These are phyloP conservation scores for Pao palembangensis DNA, from an alignment of 2,113 vertebrate species.

Conservation along the genomic window DNA sequence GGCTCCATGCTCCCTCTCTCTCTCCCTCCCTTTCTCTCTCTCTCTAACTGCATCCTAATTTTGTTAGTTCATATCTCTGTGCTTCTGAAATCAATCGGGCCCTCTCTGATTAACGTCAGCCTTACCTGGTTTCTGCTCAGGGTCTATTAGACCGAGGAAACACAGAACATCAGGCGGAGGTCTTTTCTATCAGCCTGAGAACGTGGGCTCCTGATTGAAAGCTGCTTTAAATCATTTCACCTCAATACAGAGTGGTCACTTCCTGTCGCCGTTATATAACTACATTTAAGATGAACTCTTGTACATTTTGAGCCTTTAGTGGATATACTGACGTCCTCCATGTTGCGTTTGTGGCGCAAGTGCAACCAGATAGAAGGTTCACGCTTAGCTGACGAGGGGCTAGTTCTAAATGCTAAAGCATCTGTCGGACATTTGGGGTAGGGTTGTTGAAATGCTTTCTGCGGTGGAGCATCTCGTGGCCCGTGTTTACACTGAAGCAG, in stretches of 20 bases:
- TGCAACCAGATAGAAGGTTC: too few relatives aligned
- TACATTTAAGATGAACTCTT: too few relatives aligned
- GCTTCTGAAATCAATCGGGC: constrained; percentile 5
- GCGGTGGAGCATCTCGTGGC: constrained; percentile 42
- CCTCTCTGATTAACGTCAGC: not conserved
- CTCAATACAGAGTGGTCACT: too few relatives aligned
- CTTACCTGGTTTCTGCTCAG: constrained; percentile 9
- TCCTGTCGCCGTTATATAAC: too few relatives aligned
- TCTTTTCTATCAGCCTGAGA: not conserved
- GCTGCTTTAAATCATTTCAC: too few relatives aligned
- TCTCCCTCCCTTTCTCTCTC: not conserved
- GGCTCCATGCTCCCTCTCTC: not conserved
- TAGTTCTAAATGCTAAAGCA: too few relatives aligned
- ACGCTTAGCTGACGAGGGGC: too few relatives aligned
- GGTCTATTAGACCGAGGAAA: not conserved
- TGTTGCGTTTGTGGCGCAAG: too few relatives aligned
- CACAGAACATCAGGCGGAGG: not conserved
- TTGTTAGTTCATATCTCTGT: constrained; percentile 8
- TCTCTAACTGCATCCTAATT: constrained; percentile 5
- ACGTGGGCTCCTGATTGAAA: not conserved
- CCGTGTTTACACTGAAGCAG: constrained; percentile 50
- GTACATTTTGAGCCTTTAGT: too few relatives aligned
- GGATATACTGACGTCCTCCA: too few relatives aligned
- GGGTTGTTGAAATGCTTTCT: constrained; percentile 34
- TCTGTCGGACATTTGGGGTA: constrained; percentile 35